Evolutionary conservation across 2,113 vertebrate genomes (phyloP).

Genomic region (Brachionichthys hirsutus): DNA sequence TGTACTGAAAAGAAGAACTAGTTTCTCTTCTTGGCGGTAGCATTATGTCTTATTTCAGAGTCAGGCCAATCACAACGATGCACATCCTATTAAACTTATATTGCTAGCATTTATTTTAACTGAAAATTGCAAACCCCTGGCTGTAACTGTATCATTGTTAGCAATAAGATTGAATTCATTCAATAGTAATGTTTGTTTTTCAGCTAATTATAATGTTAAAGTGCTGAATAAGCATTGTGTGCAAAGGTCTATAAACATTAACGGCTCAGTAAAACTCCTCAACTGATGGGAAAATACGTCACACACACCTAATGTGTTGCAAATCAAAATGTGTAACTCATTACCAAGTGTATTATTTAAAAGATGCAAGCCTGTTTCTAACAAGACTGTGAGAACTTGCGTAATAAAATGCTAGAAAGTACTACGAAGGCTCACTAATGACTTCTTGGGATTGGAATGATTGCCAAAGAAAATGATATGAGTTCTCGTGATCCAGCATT

Average conservation of each 20-base stretch:
- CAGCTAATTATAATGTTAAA: not conserved
- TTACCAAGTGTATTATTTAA: conserved; percentile 5
- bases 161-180: not conserved
- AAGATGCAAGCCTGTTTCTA: not conserved
- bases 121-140: not conserved
- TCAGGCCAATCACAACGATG: too few relatives aligned
- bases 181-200: not conserved
- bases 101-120: too few relatives aligned
- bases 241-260: conserved; percentile 2
- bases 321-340: conserved; percentile 7
- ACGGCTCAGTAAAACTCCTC: conserved; percentile 5
- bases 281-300: conserved; percentile 5
- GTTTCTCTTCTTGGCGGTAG: too few relatives aligned
- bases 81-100: too few relatives aligned
- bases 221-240: not conserved
- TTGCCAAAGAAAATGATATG: too few relatives aligned
- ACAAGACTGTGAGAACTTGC: not conserved
- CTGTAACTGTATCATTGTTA: not conserved
- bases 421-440: too few relatives aligned
- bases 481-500: too few relatives aligned
- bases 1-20: too few relatives aligned
- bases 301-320: not conserved
- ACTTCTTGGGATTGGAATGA: too few relatives aligned
- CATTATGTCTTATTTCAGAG: too few relatives aligned
- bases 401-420: too few relatives aligned